phyloP scores from a whole-genome alignment of 1,140 invertebrate species.

The Phortica variegata region DNA sequence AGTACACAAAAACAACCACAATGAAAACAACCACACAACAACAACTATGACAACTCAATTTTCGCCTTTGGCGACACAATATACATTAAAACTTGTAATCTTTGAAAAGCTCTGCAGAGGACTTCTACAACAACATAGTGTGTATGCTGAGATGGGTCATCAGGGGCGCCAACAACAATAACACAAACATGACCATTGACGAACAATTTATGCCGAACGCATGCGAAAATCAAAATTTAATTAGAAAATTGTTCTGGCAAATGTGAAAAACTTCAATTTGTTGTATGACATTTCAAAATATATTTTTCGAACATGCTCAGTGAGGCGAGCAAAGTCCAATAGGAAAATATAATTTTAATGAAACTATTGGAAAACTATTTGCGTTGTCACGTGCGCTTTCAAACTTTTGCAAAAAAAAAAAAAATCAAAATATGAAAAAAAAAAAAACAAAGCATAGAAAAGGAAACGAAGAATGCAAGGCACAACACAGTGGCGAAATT shows the following conservation, averaged over 20 bases:
- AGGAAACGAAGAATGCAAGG: no score
- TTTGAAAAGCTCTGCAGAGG: no score
- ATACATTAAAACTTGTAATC: no score
- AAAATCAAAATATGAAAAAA: neutral
- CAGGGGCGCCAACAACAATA: no score
- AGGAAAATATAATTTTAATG: slow-evolving; percentile 47
- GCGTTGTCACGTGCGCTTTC: slow-evolving; percentile 40
- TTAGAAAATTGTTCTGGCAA: slow-evolving; percentile 51
- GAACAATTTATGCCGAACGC: slow-evolving; percentile 54
- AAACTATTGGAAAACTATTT: slow-evolving; percentile 44
- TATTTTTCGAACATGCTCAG: no score
- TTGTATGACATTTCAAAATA: no score
- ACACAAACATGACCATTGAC: slow-evolving; percentile 18
- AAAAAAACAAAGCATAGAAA: neutral
- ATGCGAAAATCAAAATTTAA: slow-evolving; percentile 55
- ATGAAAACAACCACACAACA: no score
- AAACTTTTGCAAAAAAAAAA: neutral
- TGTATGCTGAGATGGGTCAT: slow-evolving; percentile 1
- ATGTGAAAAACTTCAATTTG: slow-evolving; percentile 46
- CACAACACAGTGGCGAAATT: no score
- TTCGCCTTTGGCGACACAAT: no score
- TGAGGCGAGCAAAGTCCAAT: slow-evolving; percentile 32
- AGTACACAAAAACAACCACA: slow-evolving; percentile 40
- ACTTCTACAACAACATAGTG: no score
- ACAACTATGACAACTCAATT: no score